Conservation (phyloP, 2,888 invertebrate species). For the Apamea epomidion region DNA sequence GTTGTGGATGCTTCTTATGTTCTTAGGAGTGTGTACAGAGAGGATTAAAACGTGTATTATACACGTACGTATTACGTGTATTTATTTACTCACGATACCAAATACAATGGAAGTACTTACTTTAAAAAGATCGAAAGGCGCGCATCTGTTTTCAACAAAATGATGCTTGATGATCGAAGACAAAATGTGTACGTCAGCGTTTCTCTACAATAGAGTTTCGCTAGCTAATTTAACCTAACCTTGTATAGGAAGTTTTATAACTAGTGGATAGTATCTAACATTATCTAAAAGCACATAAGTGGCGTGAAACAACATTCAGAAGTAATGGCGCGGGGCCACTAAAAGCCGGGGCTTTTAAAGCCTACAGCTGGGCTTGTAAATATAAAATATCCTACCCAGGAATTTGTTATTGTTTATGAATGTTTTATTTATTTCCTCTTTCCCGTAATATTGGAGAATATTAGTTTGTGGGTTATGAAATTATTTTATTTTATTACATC, state of each 20-base stretch:
- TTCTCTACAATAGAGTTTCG: no score
- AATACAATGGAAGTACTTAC: no score
- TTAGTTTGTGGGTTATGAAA: not conserved
- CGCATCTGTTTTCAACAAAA: no score
- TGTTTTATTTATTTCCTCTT: not conserved
- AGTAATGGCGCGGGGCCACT: conserved; percentile 20
- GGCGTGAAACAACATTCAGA: conserved; percentile 8
- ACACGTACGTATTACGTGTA: no score
- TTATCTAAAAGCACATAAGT: conserved; percentile 22
- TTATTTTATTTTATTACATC: not conserved
- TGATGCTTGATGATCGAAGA: no score
- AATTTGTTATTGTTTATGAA: conserved; percentile 24
- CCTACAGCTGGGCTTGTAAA: conserved; percentile 10
- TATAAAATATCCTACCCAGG: not conserved
- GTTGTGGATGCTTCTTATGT: no score
- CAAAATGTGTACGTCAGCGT: no score
- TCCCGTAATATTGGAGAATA: not conserved
- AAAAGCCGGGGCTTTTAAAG: conserved; percentile 26
- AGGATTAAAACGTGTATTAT: no score
- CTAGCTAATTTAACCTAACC: not conserved
- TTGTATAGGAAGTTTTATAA: not conserved
- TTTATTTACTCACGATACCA: no score
- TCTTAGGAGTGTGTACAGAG: no score
- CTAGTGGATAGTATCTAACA: not conserved
- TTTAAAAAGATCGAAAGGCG: no score